phyloP scores from a whole-genome alignment of 2,888 invertebrate species.

The Eutolmus rufibarbis region DNA sequence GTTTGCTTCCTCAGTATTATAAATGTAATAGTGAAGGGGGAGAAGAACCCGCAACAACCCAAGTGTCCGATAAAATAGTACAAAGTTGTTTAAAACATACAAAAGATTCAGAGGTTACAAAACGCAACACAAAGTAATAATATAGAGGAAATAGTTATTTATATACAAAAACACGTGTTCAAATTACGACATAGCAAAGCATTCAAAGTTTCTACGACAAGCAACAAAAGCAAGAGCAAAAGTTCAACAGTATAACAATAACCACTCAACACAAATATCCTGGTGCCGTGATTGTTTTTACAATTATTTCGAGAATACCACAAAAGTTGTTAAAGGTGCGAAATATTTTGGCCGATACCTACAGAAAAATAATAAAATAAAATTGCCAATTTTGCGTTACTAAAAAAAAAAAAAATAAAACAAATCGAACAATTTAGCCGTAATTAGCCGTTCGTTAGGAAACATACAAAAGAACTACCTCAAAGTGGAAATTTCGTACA shows the following conservation, averaged over 20 bases:
- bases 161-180: slow-evolving; percentile 33
- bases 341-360: slow-evolving; percentile 40
- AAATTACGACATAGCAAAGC: slow-evolving; percentile 40
- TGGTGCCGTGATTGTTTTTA: slow-evolving; percentile 42
- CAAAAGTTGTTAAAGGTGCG: slow-evolving; percentile 8
- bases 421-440: not conserved
- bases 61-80: slow-evolving; percentile 53
- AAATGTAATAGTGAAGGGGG: not conserved
- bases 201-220: slow-evolving; percentile 40
- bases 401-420: not conserved
- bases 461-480: slow-evolving; percentile 27
- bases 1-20: slow-evolving; percentile 8
- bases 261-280: slow-evolving; percentile 37
- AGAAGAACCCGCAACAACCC: slow-evolving; percentile 54
- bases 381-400: slow-evolving; percentile 33
- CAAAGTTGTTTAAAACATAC: slow-evolving; percentile 50
- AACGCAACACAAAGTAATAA: slow-evolving; percentile 42
- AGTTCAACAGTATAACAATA: slow-evolving; percentile 43
- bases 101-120: slow-evolving; percentile 15
- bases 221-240: slow-evolving; percentile 48
- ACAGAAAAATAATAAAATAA: not conserved
- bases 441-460: slow-evolving; percentile 15
- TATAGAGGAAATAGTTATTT: slow-evolving; percentile 37
- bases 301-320: not conserved
- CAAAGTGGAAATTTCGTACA: slow-evolving; percentile 35